phyloP scores from a whole-genome alignment of 1,140 invertebrate species.

The Ceratina japonica region DNA sequence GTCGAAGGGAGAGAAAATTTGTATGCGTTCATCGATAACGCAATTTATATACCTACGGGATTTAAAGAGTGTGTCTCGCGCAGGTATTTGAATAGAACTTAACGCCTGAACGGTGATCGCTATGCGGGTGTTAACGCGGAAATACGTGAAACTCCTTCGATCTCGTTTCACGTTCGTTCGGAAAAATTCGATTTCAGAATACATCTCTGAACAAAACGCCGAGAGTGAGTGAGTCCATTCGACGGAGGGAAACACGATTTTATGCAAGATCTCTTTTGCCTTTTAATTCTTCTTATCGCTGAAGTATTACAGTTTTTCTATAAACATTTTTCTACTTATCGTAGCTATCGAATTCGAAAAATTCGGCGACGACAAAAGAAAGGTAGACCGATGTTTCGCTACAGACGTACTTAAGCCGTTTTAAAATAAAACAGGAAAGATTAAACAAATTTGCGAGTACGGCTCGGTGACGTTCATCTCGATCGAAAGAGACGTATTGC shows the following conservation, averaged over 20 bases:
- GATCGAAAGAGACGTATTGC: not conserved
- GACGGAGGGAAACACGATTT: too few relatives aligned
- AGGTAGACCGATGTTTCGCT: too few relatives aligned
- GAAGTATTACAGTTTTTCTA: not conserved
- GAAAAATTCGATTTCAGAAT: not conserved
- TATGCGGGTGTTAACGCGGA: slow-evolving; percentile 34
- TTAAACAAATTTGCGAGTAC: too few relatives aligned
- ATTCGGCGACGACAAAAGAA: not conserved
- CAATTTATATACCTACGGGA: slow-evolving; percentile 24
- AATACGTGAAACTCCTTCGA: not conserved
- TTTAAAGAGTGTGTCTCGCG: too few relatives aligned
- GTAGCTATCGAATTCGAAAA: not conserved
- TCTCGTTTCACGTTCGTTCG: not conserved
- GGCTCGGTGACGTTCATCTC: too few relatives aligned
- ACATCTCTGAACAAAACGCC: too few relatives aligned
- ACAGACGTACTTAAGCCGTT: too few relatives aligned
- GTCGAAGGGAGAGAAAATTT: not conserved
- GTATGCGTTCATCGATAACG: slow-evolving; percentile 34
- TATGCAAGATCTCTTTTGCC: not conserved
- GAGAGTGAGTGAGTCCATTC: too few relatives aligned
- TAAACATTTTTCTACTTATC: not conserved
- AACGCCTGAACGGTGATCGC: slow-evolving; percentile 16
- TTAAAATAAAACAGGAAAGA: too few relatives aligned
- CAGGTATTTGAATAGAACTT: too few relatives aligned
- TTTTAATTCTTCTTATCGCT: not conserved